Evolutionary conservation across 2,113 vertebrate genomes (phyloP).

Genomic region (Heterotilapia buettikoferi): DNA sequence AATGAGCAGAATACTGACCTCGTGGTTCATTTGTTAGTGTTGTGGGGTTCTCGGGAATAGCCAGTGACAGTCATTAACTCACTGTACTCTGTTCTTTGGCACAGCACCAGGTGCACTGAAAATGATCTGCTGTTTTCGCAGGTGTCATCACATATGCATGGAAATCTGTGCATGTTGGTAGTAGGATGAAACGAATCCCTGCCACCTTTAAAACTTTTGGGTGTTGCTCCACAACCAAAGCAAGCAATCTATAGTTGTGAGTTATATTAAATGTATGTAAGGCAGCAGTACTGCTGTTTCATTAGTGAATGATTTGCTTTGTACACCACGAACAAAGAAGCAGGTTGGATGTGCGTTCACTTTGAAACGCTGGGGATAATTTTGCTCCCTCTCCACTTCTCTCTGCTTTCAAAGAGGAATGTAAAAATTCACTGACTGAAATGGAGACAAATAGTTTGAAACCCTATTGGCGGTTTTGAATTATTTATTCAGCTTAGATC

Average conservation of each 20-base stretch:
- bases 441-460: conserved; percentile 48
- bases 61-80: conserved; percentile 11
- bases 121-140: not conserved
- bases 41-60: not conserved
- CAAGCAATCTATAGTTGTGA: not conserved
- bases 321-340: not conserved
- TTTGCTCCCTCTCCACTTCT: not conserved
- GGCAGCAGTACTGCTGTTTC: not conserved
- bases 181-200: not conserved
- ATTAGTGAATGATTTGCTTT: conserved; percentile 5
- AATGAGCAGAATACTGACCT: not conserved
- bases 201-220: not conserved
- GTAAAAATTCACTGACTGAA: conserved; percentile 26
- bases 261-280: not conserved
- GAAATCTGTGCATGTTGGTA: not conserved
- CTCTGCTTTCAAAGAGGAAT: not conserved
- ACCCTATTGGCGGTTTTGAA: conserved; percentile 34
- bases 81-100: not conserved
- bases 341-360: not conserved
- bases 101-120: not conserved
- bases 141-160: not conserved
- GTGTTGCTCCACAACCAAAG: not conserved
- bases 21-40: not conserved
- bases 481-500: conserved; percentile 41
- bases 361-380: not conserved